Percentiles rank a stretch among this genome's conserved stretches.
These are phyloP conservation scores for Synergus japonicus DNA, from an alignment of 2,888 invertebrate species.

Conservation along the genomic window DNA sequence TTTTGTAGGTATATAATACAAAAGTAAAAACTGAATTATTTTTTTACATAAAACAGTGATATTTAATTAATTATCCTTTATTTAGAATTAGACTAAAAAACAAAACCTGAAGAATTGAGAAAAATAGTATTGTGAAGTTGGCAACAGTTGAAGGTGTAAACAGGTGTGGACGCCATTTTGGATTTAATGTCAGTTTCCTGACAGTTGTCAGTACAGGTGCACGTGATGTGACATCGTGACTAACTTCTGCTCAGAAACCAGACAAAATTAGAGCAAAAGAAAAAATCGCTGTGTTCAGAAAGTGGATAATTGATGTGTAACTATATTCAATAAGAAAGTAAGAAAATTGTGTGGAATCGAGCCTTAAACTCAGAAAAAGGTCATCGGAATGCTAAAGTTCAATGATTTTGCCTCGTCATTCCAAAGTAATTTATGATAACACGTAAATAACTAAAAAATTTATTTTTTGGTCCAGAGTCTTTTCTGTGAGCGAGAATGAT, in stretches of 20 bases:
- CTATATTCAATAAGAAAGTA: background rate
- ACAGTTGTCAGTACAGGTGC: background rate
- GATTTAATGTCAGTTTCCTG: background rate
- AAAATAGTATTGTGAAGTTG: background rate
- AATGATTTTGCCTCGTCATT: constrained; percentile 3
- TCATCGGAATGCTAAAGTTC: background rate
- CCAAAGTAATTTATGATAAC: background rate
- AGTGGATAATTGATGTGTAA: background rate
- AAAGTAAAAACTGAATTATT: no score
- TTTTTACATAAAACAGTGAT: no score
- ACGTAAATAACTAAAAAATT: background rate
- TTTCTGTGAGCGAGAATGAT: background rate
- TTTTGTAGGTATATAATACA: no score
- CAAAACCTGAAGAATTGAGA: background rate
- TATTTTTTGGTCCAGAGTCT: background rate
- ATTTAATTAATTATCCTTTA: no score
- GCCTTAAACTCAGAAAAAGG: background rate
- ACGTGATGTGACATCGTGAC: background rate
- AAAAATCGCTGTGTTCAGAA: background rate
- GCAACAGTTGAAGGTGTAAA: background rate
- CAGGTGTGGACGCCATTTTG: background rate
- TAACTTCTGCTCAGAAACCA: background rate
- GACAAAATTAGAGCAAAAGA: background rate
- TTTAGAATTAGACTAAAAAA: no score
- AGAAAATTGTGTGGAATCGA: background rate